These are phyloP conservation scores for Megaceryle alcyon DNA, from an alignment of 2,797 vertebrate genomes.

Conservation along the genomic window DNA sequence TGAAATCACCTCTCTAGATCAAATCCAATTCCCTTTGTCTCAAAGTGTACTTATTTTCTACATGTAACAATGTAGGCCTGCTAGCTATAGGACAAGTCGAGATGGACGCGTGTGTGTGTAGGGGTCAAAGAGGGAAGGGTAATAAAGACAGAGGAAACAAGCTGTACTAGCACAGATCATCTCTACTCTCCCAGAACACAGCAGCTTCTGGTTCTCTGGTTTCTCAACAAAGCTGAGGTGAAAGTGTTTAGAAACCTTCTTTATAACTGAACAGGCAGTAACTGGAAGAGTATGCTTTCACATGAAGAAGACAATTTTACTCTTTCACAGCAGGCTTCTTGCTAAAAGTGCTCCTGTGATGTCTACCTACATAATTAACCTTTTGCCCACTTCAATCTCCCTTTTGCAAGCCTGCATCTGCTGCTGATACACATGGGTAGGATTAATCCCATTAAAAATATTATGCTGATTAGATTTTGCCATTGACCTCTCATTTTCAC, in stretches of 20 bases:
- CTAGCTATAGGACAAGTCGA: background rate
- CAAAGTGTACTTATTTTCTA: background rate
- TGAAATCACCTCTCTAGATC: background rate
- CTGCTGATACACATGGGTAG: background rate
- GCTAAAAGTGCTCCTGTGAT: background rate
- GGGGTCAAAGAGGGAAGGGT: background rate
- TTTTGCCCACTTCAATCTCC: slow-evolving; percentile 1
- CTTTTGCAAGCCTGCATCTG: slow-evolving; percentile 1
- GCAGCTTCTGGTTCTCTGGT: background rate
- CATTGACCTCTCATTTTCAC: slow-evolving; percentile 14
- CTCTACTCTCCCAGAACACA: background rate
- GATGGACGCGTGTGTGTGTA: accelerated
- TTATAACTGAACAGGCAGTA: background rate
- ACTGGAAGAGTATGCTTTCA: background rate
- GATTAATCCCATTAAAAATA: slow-evolving; percentile 34
- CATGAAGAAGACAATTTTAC: background rate
- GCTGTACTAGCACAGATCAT: background rate
- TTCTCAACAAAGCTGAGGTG: background rate
- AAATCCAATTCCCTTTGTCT: background rate
- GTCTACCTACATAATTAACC: slow-evolving; percentile 9
- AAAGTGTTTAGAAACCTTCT: background rate
- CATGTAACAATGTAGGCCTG: background rate
- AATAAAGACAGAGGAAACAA: background rate
- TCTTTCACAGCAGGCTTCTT: background rate
- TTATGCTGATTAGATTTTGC: slow-evolving; percentile 28